Conservation (phyloP, 1,140 invertebrate genomes). For the Mactra quadrangularis region DNA sequence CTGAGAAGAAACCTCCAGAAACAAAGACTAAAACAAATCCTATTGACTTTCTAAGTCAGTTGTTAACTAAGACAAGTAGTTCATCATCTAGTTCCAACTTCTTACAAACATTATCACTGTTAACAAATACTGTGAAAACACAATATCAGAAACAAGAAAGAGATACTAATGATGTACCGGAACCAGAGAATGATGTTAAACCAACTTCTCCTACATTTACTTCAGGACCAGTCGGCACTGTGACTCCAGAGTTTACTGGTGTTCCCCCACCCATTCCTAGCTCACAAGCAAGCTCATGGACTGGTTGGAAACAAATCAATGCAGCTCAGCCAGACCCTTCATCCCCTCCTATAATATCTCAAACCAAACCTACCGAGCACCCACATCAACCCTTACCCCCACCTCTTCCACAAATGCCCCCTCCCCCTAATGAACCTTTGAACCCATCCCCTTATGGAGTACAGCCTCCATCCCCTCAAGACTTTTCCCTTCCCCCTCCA, state of each 20-base stretch:
- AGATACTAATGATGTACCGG: neutral
- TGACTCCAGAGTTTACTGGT: constrained; percentile 24
- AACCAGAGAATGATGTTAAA: neutral
- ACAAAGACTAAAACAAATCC: constrained; percentile 72
- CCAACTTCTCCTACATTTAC: constrained; percentile 19
- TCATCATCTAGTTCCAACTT: constrained; percentile 68
- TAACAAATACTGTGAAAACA: constrained; percentile 70
- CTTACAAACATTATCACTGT: constrained; percentile 73
- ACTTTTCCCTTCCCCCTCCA: constrained; percentile 55
- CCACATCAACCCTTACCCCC: constrained; percentile 20
- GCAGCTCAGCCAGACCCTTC: constrained; percentile 45
- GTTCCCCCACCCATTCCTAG: constrained; percentile 28
- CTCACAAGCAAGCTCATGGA: constrained; percentile 35
- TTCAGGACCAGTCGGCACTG: neutral
- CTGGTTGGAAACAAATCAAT: constrained; percentile 46
- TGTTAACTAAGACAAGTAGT: constrained; percentile 73
- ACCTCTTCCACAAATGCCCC: constrained; percentile 18
- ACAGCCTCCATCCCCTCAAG: constrained; percentile 40
- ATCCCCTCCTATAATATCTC: constrained; percentile 27
- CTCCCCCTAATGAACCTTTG: constrained; percentile 10
- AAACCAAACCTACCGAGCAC: constrained; percentile 6
- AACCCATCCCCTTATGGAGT: constrained; percentile 1
- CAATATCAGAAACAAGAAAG: constrained; percentile 54
- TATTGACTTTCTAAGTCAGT: constrained; percentile 79
- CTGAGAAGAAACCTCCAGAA: constrained; percentile 6